Percentiles rank a stretch among this genome's conserved stretches.
These are phyloP conservation scores for Hemichromis elongatus DNA, from an alignment of 2,113 vertebrate genomes.

Conservation along the genomic window DNA sequence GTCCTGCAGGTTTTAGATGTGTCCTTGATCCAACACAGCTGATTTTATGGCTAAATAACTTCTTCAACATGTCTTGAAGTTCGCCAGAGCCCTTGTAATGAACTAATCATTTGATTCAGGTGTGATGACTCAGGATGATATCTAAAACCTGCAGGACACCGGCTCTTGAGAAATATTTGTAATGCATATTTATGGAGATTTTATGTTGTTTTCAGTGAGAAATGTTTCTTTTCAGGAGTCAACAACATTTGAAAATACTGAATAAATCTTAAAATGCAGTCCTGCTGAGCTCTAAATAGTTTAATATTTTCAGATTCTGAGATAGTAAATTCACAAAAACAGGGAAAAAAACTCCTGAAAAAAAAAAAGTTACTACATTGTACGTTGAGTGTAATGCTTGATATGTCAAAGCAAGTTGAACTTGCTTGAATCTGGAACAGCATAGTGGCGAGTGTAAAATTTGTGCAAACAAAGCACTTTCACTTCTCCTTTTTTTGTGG, in stretches of 20 bases:
- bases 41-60: neutral
- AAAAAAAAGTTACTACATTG: neutral
- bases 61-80: neutral
- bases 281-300: neutral
- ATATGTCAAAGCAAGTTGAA: neutral
- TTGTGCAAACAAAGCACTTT: slow-evolving; percentile 32
- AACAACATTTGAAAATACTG: neutral
- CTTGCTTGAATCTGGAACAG: neutral
- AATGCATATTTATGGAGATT: neutral
- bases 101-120: neutral
- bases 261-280: neutral
- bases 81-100: neutral
- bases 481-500: slow-evolving; percentile 23
- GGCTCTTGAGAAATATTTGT: neutral
- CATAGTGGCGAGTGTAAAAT: neutral
- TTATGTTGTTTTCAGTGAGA: neutral
- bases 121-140: neutral
- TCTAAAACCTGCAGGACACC: neutral
- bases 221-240: neutral
- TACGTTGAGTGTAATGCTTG: neutral
- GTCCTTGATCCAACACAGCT: neutral
- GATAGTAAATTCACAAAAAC: neutral
- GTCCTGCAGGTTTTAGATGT: neutral
- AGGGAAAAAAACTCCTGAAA: neutral
- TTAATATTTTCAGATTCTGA: neutral